phyloP scores from a whole-genome alignment of 2,888 invertebrate genomes.

The Pecten maximus region DNA sequence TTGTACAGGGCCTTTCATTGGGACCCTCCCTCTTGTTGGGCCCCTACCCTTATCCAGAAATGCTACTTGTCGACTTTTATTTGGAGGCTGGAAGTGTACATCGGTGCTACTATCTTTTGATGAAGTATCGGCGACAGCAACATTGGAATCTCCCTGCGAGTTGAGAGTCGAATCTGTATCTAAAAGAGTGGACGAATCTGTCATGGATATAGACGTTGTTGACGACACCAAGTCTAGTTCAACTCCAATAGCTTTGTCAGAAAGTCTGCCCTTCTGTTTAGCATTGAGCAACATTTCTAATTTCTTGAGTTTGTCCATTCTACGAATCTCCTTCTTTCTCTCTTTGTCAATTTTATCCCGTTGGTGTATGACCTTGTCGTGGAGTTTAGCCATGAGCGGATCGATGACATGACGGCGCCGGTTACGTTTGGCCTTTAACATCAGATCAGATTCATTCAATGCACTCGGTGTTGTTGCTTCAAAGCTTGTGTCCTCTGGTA shows the following conservation, averaged over 20 bases:
- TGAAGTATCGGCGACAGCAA: constrained; percentile 68
- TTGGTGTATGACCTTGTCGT: constrained; percentile 76
- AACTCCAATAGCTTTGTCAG: constrained; percentile 68
- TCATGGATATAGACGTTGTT: constrained; percentile 65
- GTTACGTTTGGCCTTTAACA: constrained; percentile 52
- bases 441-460: constrained; percentile 55
- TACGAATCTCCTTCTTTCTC: constrained; percentile 69
- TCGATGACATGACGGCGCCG: constrained; percentile 71
- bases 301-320: constrained; percentile 75
- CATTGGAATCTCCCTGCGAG: constrained; percentile 57
- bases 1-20: not conserved
- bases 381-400: constrained; percentile 77
- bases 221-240: constrained; percentile 73
- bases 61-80: not conserved
- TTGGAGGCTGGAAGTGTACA: constrained; percentile 42
- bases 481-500: constrained; percentile 77
- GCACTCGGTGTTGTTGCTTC: constrained; percentile 52
- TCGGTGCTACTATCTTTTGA: constrained; percentile 73
- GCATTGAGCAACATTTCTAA: constrained; percentile 73
- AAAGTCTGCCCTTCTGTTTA: constrained; percentile 69
- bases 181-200: constrained; percentile 64
- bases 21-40: not conserved
- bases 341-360: constrained; percentile 76
- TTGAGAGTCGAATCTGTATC: constrained; percentile 57
- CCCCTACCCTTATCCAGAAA: not conserved